Conservation (phyloP, 30 jellyfish, hydroid and myxozoan species). For the Aurelia sp. region DNA sequence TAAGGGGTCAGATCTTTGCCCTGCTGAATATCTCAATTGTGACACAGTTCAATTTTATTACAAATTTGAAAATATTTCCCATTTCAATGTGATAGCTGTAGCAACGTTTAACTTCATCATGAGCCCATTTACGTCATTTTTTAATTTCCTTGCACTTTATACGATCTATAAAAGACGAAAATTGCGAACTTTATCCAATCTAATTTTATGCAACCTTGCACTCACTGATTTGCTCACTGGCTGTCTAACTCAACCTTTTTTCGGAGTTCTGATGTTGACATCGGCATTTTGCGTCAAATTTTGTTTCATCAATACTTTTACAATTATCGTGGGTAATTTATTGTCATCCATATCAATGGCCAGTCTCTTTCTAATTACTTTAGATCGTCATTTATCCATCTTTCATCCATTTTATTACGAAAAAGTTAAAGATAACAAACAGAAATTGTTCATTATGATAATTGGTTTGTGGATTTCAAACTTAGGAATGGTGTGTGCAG, state of each 20-base stretch:
- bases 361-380: conserved; percentile 26
- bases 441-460: conserved; percentile 1
- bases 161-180: conserved; percentile 29
- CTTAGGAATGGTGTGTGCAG: neutral
- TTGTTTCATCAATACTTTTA: conserved; percentile 28
- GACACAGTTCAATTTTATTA: conserved; percentile 30
- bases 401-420: conserved; percentile 42
- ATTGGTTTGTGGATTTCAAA: conserved; percentile 16
- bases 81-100: conserved; percentile 32
- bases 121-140: conserved; percentile 7
- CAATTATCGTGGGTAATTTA: conserved; percentile 17
- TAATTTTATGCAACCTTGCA: conserved; percentile 37
- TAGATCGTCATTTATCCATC: conserved; percentile 28
- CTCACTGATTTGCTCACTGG: conserved; percentile 42
- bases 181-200: conserved; percentile 19
- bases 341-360: conserved; percentile 32
- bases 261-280: conserved; percentile 28
- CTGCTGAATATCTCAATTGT: conserved; percentile 28
- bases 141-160: conserved; percentile 28
- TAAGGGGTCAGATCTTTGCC: neutral
- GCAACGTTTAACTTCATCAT: conserved; percentile 23
- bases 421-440: conserved; percentile 13
- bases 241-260: conserved; percentile 24
- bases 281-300: conserved; percentile 40
- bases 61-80: conserved; percentile 32